Evolutionary conservation across 2,888 invertebrate species (phyloP).

Genomic region (Orthosia gothica): DNA sequence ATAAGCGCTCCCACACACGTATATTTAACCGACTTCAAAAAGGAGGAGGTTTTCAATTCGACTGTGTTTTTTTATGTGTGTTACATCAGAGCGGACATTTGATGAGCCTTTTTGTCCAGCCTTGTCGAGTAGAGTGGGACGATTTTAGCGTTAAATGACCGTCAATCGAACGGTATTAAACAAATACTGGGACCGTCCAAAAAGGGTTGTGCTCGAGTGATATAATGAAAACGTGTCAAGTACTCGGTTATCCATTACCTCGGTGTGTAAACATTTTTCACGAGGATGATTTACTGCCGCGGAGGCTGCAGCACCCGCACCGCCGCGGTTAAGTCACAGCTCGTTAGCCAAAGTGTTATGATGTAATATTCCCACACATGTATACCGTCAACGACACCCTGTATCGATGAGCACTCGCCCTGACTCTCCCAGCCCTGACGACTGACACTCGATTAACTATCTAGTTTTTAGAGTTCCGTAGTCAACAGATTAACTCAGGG

Average conservation of each 20-base stretch:
- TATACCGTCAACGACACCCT: conserved; percentile 32
- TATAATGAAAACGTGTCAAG: conserved; percentile 58
- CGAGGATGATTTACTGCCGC: conserved; percentile 63
- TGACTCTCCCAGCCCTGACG: conserved; percentile 11
- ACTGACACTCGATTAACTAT: conserved; percentile 51
- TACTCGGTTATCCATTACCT: conserved; percentile 61
- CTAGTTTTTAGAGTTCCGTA: conserved; percentile 8
- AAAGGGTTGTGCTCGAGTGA: conserved; percentile 44
- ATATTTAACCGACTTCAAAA: no score
- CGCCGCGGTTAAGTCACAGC: conserved; percentile 60
- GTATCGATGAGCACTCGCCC: conserved; percentile 39
- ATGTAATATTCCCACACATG: conserved; percentile 52
- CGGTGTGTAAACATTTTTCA: conserved; percentile 60
- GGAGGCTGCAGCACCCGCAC: conserved; percentile 48
- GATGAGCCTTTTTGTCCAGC: conserved; percentile 6
- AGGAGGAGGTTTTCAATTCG: no score
- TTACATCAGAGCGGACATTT: not conserved
- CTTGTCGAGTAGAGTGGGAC: conserved; percentile 1
- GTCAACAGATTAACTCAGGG: no score
- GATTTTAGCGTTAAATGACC: conserved; percentile 39
- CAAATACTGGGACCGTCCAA: conserved; percentile 45
- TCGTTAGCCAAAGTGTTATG: conserved; percentile 69
- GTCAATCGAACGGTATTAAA: conserved; percentile 33
- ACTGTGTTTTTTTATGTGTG: no score
- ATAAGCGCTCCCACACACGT: no score